Percentiles rank a stretch among this genome's conserved stretches.
Conservation (phyloP, 2,113 vertebrate genomes). For the Paracyprichromis sp. region DNA sequence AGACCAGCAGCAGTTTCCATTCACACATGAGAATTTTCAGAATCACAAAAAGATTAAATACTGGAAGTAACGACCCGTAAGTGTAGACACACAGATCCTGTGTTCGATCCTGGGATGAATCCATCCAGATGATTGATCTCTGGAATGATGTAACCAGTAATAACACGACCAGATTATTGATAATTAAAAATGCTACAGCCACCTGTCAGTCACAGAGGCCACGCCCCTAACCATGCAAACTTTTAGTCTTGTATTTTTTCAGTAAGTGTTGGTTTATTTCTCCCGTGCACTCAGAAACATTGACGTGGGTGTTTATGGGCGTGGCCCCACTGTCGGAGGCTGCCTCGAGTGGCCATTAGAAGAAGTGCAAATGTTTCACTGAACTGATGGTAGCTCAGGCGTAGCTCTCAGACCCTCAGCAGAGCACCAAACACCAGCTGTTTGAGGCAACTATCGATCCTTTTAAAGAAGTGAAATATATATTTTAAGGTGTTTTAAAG, state of each 20-base stretch:
- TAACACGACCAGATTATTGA: background rate
- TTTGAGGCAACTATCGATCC: background rate
- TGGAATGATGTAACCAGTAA: background rate
- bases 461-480: background rate
- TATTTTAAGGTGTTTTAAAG: background rate
- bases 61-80: background rate
- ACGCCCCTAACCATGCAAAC: background rate
- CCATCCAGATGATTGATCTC: background rate
- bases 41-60: background rate
- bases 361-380: background rate
- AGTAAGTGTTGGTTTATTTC: background rate
- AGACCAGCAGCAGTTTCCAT: background rate
- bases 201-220: background rate
- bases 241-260: background rate
- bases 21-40: background rate
- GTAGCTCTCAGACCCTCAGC: background rate
- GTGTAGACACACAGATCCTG: background rate
- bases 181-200: background rate
- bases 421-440: background rate
- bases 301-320: background rate
- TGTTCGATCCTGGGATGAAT: background rate
- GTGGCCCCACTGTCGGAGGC: accelerated
- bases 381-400: background rate
- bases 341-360: background rate
- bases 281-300: background rate